Base-by-base conservation (phyloP, 2,113 vertebrate genomes). In the Rafetus swinhoei region DNA sequence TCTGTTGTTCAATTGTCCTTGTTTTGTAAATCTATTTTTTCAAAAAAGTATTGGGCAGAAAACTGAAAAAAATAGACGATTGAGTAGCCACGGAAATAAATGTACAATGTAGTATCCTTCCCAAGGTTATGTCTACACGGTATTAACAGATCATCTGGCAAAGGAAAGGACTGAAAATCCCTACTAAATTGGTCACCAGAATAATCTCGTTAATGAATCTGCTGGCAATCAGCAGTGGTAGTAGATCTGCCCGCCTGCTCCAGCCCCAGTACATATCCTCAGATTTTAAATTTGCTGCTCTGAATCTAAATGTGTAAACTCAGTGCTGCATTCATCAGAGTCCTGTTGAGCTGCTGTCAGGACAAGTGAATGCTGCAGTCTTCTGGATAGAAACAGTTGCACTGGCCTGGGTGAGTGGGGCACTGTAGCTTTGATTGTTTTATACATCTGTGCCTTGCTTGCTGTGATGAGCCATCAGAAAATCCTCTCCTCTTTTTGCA, bases 281-380 rank as follows among this genome's bases (percentile, higher is more conserved):
- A 72, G 27, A 10, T 62, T 27, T 32, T 50, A 59, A 27, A 1
- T 85, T 19, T 57, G 10, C 45, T 45, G 50, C 50, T 89, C 3
- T 45, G 39, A 3, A 79, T 90, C 0, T 0, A 56, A 60, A 25
- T 88, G 24, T 1, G 0, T 53, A 22, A 86, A 6, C 14, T 82
- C 7, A n/a, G 10, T 83, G 72, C 29, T 57, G 35, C 57, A 5
- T 39, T 88, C 81, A 4, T 1, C 32, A 5, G n/a, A 57, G 39
- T 32, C 18, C 81, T 77, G 27, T n/a, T 19, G 72, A 79, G 25
- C 39, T n/a, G 88, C 69, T 88, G 76, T 45, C 56, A 87, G 27
- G 32, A 32, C 22, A 12, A 25, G 53, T 69, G 55, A 57, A 32
- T 15, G 14, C 27, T 29, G 52, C 76, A 69, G 14, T 21, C 54